A percentile compares a stretch with the other conserved stretches of the same genome.
These are phyloP conservation scores for Horisme vitalbata DNA, from an alignment of 2,888 invertebrate species.

Conservation along the genomic window DNA sequence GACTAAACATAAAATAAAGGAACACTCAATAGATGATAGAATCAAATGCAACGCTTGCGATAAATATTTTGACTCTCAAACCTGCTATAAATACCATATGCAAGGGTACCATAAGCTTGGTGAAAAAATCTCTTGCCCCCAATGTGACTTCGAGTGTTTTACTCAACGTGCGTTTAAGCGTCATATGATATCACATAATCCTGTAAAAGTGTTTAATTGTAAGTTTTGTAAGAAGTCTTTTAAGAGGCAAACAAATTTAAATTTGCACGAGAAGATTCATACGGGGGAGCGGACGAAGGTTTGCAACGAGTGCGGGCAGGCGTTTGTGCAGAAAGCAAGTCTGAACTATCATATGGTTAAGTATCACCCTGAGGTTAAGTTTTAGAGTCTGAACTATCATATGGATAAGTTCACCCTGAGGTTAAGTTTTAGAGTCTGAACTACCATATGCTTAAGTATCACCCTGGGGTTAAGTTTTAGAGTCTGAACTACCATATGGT, in stretches of 20 bases:
- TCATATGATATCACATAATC: constrained; percentile 62
- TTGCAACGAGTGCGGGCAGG: constrained; percentile 38
- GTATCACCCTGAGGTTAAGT: constrained; percentile 67
- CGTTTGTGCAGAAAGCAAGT: constrained; percentile 74
- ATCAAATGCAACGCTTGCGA: constrained; percentile 66
- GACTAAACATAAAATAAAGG: constrained; percentile 51
- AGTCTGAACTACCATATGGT: constrained; percentile 75
- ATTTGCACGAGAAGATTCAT: constrained; percentile 64
- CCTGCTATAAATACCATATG: constrained; percentile 42
- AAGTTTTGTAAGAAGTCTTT: constrained; percentile 68
- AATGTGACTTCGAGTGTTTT: constrained; percentile 63
- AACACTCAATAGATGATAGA: constrained; percentile 59
- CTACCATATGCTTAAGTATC: no score
- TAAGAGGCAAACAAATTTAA: constrained; percentile 29
- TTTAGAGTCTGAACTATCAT: constrained; percentile 33
- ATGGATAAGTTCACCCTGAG: no score
- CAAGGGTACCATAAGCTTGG: constrained; percentile 70
- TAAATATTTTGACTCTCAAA: constrained; percentile 45
- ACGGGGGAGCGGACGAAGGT: constrained; percentile 66
- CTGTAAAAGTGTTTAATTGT: constrained; percentile 67
- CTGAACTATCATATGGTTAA: constrained; percentile 73
- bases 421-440: no score
- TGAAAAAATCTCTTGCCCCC: constrained; percentile 54
- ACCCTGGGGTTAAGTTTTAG: no score
- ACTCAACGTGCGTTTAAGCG: constrained; percentile 55